These are phyloP conservation scores for Actinia equina DNA, from an alignment of 64 coral and sea anemone species.

Conservation along the genomic window DNA sequence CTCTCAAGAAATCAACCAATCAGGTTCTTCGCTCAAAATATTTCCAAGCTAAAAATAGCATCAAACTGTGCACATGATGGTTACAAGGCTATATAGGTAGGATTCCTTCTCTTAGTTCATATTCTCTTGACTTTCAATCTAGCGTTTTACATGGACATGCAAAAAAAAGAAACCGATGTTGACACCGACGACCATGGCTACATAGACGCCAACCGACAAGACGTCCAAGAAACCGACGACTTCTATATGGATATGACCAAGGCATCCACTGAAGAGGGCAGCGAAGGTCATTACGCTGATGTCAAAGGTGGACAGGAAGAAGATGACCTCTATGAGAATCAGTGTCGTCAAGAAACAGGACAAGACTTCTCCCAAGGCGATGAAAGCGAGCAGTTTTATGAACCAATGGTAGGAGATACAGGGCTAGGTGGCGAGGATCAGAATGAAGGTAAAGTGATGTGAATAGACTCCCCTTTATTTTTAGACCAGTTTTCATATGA, in stretches of 20 bases:
- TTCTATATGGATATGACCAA: conserved; percentile 1
- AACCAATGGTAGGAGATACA: background rate
- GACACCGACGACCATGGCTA: background rate
- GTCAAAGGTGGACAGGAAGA: background rate
- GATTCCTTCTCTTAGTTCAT: too few species aligned
- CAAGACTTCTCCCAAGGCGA: background rate
- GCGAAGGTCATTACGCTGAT: background rate
- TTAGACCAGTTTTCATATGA: too few species aligned
- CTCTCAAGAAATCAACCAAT: too few species aligned
- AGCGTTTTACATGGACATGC: background rate
- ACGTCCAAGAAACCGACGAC: background rate
- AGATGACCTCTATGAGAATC: background rate
- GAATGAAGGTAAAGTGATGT: background rate
- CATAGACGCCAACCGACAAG: background rate
- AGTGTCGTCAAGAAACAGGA: background rate
- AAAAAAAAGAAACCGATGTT: background rate
- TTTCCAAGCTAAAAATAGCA: too few species aligned
- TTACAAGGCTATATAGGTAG: too few species aligned
- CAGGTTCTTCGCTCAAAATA: too few species aligned
- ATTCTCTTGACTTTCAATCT: background rate
- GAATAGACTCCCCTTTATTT: too few species aligned
- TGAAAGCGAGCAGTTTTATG: background rate
- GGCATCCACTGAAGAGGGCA: background rate
- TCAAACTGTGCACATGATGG: too few species aligned
- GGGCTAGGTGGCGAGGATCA: background rate